Evolutionary conservation across 2,797 vertebrate genomes (phyloP), one percentile per base, ranked within the genome.

Genomic region (Aratinga solstitialis): DNA sequence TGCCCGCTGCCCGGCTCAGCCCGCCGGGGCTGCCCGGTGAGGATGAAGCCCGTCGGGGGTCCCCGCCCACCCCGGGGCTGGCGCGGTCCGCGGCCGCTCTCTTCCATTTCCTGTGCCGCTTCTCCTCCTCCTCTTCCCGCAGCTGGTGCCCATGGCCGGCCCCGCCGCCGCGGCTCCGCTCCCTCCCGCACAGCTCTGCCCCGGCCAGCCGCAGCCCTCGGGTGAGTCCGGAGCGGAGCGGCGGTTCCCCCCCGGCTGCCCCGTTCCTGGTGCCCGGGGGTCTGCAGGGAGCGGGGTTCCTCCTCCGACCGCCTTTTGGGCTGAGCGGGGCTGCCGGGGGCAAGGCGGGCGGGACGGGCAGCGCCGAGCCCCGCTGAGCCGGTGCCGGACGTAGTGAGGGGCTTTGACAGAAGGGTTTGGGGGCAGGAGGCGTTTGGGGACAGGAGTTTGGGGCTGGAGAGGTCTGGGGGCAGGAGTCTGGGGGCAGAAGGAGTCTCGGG

Each of bases 21-120:
- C 34, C 20, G 17, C 30, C 3, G 9, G 53, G 12, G 18, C 38
- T 15, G 13, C 45, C 9, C 4, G 27, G 36, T 11, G 11, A 45
- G 30, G 3, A 16, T 12, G 69, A 21, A n/a, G n/a, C 32, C 26
- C 11, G 17, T 2, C 24, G 20, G 15, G 26, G 24, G 13, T 17
- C 48, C 32, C 3, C 8, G 58, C 36, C 50, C 32, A 19, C 7
- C 36, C 36, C 19, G 20, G 54, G 54, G 54, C 54, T n/a, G 54
- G 54, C 54, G 32, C 54, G 21, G 32, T 32, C 32, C 32, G 54
- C 32, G 32, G 54, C 34, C 9, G 20, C 43, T 72, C 65, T 66
- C 24, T 11, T 66, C 59, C 77, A 4, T 84, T 95, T 93, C 93
- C 95, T 93, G 95, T 4, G 6, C 59, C 18, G 76, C 76, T 95